Percentiles rank a stretch among this genome's conserved stretches.
phyloP scores from a whole-genome alignment of 2,888 invertebrate species.

The Chloroclysta siterata region DNA sequence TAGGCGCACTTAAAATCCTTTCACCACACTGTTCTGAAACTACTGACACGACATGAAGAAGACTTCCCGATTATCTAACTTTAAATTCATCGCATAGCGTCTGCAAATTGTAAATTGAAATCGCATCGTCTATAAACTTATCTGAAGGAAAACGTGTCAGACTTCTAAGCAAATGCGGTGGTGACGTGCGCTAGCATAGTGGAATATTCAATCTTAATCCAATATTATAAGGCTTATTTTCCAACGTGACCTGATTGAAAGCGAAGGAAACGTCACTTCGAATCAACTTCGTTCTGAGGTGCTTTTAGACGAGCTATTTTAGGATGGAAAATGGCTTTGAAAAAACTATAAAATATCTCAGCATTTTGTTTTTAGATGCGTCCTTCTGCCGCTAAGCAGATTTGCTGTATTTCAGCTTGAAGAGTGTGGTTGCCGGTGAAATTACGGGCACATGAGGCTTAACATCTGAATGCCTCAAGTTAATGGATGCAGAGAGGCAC shows the following conservation, averaged over 20 bases:
- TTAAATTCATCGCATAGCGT: background rate
- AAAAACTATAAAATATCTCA: background rate
- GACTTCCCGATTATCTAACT: background rate
- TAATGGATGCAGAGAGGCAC: no score
- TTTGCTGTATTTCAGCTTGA: no score
- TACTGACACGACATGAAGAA: no score
- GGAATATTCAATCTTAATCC: conserved; percentile 1
- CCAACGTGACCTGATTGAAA: background rate
- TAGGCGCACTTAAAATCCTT: no score
- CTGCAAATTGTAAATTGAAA: background rate
- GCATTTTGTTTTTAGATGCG: no score
- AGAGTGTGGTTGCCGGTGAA: no score
- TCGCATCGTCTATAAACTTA: background rate
- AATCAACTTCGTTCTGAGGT: background rate
- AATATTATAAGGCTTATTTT: background rate
- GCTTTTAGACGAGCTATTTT: background rate
- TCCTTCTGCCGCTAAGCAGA: no score
- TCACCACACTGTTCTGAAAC: no score
- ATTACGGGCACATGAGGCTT: no score
- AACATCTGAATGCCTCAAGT: no score
- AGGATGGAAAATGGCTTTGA: background rate
- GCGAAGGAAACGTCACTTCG: background rate
- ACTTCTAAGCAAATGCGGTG: conserved; percentile 2
- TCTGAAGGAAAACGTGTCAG: background rate
- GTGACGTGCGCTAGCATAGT: background rate